Evolutionary conservation across 2,113 vertebrate genomes (phyloP).

Genomic region (Cyprinodon tularosa): DNA sequence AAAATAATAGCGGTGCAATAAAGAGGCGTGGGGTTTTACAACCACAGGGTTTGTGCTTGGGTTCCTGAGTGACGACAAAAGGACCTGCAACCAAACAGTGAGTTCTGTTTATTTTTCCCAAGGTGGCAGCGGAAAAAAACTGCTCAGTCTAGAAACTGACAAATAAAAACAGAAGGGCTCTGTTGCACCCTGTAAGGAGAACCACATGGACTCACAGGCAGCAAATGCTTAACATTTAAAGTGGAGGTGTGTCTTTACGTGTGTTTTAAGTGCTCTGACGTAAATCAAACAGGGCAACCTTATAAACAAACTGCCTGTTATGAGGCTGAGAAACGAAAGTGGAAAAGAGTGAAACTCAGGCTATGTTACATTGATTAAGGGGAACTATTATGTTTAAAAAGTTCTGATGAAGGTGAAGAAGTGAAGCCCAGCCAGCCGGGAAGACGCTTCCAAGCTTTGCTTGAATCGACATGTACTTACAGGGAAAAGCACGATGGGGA

Average conservation of each 20-base stretch:
- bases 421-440: background rate
- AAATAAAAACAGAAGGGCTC: constrained; percentile 10
- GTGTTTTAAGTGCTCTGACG: constrained; percentile 26
- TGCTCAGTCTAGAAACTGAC: constrained; percentile 21
- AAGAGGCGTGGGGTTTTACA: constrained; percentile 21
- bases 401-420: no score
- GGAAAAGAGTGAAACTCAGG: background rate
- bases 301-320: constrained; percentile 3
- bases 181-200: constrained; percentile 34
- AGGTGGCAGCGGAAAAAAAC: constrained; percentile 16
- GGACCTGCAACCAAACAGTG: constrained; percentile 20
- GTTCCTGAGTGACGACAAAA: constrained; percentile 16
- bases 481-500: constrained; percentile 96
- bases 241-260: constrained; percentile 17
- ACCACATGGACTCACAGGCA: constrained; percentile 13
- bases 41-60: constrained; percentile 10
- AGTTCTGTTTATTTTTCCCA: constrained; percentile 33
- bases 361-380: background rate
- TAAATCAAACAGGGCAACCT: constrained; percentile 12
- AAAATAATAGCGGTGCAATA: background rate
- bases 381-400: background rate
- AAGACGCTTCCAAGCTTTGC: background rate
- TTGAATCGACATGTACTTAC: constrained; percentile 81
- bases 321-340: background rate
- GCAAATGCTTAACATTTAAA: constrained; percentile 17